A percentile compares a stretch with the other conserved stretches of the same genome.
These are phyloP conservation scores for Clamator glandarius DNA, from an alignment of 2,797 vertebrate genomes.

Conservation along the genomic window DNA sequence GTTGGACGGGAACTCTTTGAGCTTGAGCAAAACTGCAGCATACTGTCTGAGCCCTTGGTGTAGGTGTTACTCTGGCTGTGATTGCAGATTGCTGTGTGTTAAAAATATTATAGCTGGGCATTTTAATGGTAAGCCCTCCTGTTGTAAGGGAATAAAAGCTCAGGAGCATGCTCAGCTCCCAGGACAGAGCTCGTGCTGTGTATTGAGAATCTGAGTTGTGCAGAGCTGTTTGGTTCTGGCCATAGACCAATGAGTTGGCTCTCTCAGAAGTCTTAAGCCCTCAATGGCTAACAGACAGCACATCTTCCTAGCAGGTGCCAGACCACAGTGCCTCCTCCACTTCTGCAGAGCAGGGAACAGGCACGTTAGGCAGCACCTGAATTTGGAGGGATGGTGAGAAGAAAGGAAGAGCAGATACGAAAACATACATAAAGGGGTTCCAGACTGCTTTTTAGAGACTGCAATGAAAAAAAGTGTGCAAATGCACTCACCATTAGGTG, in stretches of 20 bases:
- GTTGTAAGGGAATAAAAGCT: neutral
- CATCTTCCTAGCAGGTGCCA: no score
- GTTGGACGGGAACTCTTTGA: neutral
- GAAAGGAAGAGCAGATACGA: neutral
- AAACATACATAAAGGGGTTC: neutral
- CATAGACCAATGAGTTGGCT: neutral
- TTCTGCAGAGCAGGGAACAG: neutral
- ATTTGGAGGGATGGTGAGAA: neutral
- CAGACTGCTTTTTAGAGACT: neutral
- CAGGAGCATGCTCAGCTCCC: neutral
- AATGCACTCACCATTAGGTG: neutral
- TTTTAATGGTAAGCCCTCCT: neutral
- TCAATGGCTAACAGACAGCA: rapidly evolving
- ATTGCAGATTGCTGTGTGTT: neutral
- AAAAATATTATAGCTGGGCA: neutral
- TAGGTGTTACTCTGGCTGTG: neutral
- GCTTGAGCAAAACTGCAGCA: neutral
- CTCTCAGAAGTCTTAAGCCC: neutral
- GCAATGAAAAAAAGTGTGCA: neutral
- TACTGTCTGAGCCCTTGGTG: neutral
- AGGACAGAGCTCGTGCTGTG: neutral
- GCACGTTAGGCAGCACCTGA: neutral
- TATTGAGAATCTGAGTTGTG: neutral
- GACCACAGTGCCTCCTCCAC: neutral
- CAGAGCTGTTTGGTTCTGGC: neutral